Base-by-base conservation (phyloP, 1,140 invertebrate genomes). In the Catajapyx aquilonaris region DNA sequence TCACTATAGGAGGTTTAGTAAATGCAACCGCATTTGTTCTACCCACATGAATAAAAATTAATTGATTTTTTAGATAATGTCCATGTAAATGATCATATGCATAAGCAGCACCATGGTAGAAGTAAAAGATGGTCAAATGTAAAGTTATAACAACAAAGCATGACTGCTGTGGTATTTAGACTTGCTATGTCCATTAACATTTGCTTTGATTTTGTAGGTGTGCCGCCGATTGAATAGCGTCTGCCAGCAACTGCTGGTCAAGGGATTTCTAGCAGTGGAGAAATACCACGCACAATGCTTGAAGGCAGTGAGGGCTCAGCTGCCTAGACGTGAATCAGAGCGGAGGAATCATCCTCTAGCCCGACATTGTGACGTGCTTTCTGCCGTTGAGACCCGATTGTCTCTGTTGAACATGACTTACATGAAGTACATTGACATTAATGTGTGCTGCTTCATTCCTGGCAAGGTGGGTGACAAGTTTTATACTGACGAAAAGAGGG, bases 391-490 rank as follows among this genome's bases (percentile, higher is more conserved):
- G 57, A 91, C 86, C 0, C 61, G 87, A 17, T 69, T 93, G 17
- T 88, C 83, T 0, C 80, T 91, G 69, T 62, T 91, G 3, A 76
- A 75, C 5, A 91, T 91, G 84, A 90, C 86, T 1, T 93, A 83
- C 52, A 72, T 71, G 22, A 87, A 86, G 57, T 86, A 79, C 47
- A 76, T 87, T 11, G 79, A 85, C 41, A 59, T 66, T 36, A 69
- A 73, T 38, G 52, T 84, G 4, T 87, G 85, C 49, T 91, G 85
- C 52, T 94, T 94, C 50, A 88, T 91, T 49, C 86, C 87, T 11
- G 87, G 87, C 40, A 86, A 84, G 64, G 81, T 78, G 53, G 56
- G 34, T 20, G 20, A 15, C n/a, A 20, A 9, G 7, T 28, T 28
- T n/a, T n/a, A n/a, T n/a, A n/a, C n/a, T n/a, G n/a, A n/a, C n/a